phyloP scores from a whole-genome alignment of 2,797 vertebrate species.

The Bucorvus abyssinicus region DNA sequence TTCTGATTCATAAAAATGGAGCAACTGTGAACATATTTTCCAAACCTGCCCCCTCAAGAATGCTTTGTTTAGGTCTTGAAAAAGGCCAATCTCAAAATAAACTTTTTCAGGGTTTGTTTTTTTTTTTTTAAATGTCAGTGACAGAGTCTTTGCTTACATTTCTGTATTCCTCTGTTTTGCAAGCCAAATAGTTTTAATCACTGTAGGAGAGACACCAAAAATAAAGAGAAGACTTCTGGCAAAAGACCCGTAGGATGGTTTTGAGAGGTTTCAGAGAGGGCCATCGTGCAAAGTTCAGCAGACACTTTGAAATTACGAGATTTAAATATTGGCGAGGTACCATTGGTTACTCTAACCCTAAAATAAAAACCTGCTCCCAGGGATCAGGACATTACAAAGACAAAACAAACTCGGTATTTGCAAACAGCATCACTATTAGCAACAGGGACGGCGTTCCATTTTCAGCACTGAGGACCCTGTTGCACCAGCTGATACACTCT shows the following conservation, averaged over 20 bases:
- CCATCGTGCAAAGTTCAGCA: background rate
- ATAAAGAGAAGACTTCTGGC: background rate
- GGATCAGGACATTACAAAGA: background rate
- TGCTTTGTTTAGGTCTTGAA: background rate
- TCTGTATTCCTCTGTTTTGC: background rate
- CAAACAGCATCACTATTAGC: background rate
- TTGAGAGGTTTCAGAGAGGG: background rate
- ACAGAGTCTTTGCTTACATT: background rate
- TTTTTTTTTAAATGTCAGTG: slow-evolving; percentile 14
- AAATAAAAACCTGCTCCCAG: background rate
- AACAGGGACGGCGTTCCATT: background rate
- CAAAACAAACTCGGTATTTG: background rate
- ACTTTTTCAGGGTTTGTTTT: background rate
- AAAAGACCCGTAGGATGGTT: background rate
- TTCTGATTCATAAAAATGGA: slow-evolving; percentile 16
- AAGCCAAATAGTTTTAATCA: background rate
- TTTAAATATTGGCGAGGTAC: background rate
- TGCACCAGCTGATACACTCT: background rate
- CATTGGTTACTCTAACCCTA: background rate
- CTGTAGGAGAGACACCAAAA: background rate
- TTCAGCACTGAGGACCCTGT: background rate
- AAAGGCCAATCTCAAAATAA: slow-evolving; percentile 46
- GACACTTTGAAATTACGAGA: background rate
- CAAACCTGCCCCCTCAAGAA: background rate
- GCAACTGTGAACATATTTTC: background rate